Conservation (phyloP, 92 coral and sea anemone species). For the Bergia puertoricense region DNA sequence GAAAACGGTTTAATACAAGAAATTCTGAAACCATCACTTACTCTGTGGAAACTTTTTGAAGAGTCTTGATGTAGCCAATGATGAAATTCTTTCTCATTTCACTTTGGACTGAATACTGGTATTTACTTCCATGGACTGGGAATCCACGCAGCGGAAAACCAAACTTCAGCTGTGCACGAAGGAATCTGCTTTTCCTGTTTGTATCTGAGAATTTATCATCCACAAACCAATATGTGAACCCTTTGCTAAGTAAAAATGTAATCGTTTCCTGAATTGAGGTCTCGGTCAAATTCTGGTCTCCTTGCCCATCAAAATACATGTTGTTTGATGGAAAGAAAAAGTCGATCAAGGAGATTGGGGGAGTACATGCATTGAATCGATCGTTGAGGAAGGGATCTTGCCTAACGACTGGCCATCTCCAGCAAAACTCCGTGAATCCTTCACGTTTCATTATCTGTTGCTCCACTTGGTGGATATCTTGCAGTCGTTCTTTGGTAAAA, state of each 20-base stretch:
- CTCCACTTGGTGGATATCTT: slow-evolving; percentile 73
- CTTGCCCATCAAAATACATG: slow-evolving; percentile 44
- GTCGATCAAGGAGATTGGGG: slow-evolving; percentile 80
- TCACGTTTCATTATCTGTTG: slow-evolving; percentile 68
- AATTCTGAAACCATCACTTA: slow-evolving; percentile 51
- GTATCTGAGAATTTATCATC: slow-evolving; percentile 69
- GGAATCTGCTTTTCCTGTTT: slow-evolving; percentile 64
- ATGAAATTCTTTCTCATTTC: slow-evolving; percentile 48
- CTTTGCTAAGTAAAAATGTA: slow-evolving; percentile 67
- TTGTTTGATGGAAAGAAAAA: slow-evolving; percentile 78
- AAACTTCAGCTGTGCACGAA: slow-evolving; percentile 89
- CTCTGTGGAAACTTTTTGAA: slow-evolving; percentile 72
- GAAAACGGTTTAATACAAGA: background rate
- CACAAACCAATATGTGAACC: slow-evolving; percentile 82
- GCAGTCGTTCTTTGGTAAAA: slow-evolving; percentile 79
- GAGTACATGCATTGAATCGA: slow-evolving; percentile 70
- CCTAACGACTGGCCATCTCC: slow-evolving; percentile 59
- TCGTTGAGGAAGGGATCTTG: slow-evolving; percentile 61
- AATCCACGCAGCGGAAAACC: slow-evolving; percentile 78
- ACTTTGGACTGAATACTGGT: slow-evolving; percentile 26
- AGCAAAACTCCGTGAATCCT: slow-evolving; percentile 75
- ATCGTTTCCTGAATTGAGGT: slow-evolving; percentile 59
- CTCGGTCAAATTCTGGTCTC: slow-evolving; percentile 54
- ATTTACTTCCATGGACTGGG: background rate
- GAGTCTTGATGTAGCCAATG: slow-evolving; percentile 52